Base-by-base conservation (phyloP, 2,113 vertebrate genomes). In the Shinisaurus crocodilurus region DNA sequence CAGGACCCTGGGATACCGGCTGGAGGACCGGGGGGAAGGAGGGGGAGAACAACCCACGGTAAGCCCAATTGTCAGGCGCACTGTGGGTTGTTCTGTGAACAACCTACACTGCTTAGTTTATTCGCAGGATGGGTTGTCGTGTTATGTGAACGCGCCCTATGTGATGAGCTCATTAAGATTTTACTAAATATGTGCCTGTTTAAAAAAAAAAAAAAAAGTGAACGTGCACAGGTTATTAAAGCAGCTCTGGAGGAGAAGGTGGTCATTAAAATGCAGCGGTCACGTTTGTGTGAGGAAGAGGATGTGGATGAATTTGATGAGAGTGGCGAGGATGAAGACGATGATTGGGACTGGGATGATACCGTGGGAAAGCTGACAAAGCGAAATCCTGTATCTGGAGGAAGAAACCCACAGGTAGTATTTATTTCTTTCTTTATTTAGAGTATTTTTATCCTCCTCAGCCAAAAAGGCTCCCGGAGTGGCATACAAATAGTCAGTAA, bases 261-360 rank as follows among this genome's bases (percentile, higher is more conserved):
- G 40, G 6, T 83, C 0, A 67, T 94, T 50, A 89, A 91, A 92
- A 91, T n/a, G 13, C 91, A 87, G 89, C 88, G 63, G 3, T 75
- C 86, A 1, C 6, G 4, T 6, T 1, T 69, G 0, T 2, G 6
- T 1, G 34, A 91, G 37, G 82, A 93, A 60, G 54, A 13, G 45
- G 91, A 94, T 0, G 0, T 5, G 18, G 94, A 96, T 12, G 93
- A 96, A 70, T 94, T 92, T 5, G 96, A 97, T 0, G 95, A 94
- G 0, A 95, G 95, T 0, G 94, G 95, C 0, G 94, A 97, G 0
- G 88, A 95, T 0, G 90, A 96, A 0, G 95, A 96, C 0, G 96
- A 97, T 0, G 97, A 97, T 0, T 98, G 98, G 98, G 98, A 98
- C 85, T 98, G 98, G 98, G 96, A 97, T 90, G 97, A 96, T 45